These are phyloP conservation scores for Acleris emargana DNA, from an alignment of 2,888 invertebrate species.

Conservation along the genomic window DNA sequence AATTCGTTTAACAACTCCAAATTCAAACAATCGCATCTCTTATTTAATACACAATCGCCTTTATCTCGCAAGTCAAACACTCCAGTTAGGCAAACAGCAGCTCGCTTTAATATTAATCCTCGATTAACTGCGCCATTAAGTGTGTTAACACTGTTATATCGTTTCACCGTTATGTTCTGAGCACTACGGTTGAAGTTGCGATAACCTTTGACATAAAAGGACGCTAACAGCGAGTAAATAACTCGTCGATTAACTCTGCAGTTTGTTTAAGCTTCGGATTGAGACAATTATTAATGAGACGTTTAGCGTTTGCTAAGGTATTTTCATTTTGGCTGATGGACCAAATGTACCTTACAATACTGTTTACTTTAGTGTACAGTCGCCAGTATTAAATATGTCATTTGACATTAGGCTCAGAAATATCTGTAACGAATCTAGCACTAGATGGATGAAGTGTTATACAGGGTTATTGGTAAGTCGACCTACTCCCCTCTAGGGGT, in stretches of 20 bases:
- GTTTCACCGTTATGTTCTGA: too few relatives aligned
- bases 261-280: constrained; percentile 66
- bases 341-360: too few relatives aligned
- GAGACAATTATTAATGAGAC: constrained; percentile 28
- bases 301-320: constrained; percentile 5
- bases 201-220: too few relatives aligned
- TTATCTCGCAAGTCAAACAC: constrained; percentile 32
- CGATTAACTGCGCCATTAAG: constrained; percentile 82
- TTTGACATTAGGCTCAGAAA: too few relatives aligned
- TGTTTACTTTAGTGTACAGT: too few relatives aligned
- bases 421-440: too few relatives aligned
- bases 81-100: constrained; percentile 27
- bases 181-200: too few relatives aligned
- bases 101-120: constrained; percentile 76
- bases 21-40: constrained; percentile 22
- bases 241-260: constrained; percentile 76
- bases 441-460: too few relatives aligned
- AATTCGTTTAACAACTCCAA: background rate
- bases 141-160: constrained; percentile 42
- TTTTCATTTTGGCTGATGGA: too few relatives aligned
- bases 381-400: too few relatives aligned
- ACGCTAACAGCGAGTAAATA: constrained; percentile 50
- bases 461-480: too few relatives aligned
- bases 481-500: too few relatives aligned
- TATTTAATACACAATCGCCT: constrained; percentile 31